phyloP scores from a whole-genome alignment of 2,797 vertebrate species.

The Oreortyx pictus region DNA sequence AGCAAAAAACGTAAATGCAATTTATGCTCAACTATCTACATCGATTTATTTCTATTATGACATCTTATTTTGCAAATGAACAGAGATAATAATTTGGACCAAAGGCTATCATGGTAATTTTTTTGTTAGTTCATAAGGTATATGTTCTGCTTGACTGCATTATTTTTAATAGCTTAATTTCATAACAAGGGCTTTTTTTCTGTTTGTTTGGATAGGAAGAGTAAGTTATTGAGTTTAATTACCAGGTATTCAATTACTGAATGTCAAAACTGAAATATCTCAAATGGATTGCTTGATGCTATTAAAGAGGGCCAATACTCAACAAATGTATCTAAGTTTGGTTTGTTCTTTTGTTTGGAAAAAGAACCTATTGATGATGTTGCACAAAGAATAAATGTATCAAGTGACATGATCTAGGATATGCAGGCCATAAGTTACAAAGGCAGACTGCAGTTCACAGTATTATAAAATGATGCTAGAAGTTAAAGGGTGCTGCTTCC shows the following conservation, averaged over 20 bases:
- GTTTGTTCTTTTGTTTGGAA: background rate
- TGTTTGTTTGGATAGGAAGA: background rate
- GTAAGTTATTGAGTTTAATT: background rate
- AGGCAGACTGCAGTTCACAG: background rate
- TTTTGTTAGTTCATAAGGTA: background rate
- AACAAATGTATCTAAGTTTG: fast-evolving
- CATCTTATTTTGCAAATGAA: conserved; percentile 15
- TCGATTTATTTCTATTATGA: background rate
- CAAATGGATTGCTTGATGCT: background rate
- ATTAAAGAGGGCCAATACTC: background rate
- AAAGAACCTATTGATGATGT: background rate
- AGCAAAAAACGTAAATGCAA: conserved; percentile 4
- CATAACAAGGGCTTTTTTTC: background rate
- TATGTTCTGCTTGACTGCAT: background rate
- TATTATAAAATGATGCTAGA: background rate
- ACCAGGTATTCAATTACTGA: background rate
- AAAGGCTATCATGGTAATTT: background rate
- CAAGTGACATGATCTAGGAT: background rate
- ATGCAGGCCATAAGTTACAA: background rate
- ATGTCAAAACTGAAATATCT: background rate
- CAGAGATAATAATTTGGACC: background rate
- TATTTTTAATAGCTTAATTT: background rate
- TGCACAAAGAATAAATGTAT: background rate
- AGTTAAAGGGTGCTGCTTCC: background rate
- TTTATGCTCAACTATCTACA: background rate